Conservation (phyloP, 2,113 vertebrate species). For the Onychostruthus taczanowskii region DNA sequence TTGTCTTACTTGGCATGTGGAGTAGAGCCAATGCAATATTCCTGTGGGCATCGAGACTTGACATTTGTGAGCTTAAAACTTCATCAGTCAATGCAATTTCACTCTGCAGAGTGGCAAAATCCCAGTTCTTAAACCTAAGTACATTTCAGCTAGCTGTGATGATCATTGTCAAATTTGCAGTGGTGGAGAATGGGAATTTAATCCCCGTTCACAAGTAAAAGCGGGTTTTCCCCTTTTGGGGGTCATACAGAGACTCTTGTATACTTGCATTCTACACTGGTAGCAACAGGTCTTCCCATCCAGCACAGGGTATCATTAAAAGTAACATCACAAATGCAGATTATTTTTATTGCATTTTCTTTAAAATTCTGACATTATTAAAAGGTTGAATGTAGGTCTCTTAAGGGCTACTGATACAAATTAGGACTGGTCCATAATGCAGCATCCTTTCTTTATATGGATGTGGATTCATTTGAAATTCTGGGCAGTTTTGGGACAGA, state of each 20-base stretch:
- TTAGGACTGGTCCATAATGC: not conserved
- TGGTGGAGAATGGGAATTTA: not conserved
- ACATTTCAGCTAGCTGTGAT: not conserved
- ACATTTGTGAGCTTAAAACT: not conserved
- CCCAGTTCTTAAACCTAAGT: not conserved
- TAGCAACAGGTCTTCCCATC: not conserved
- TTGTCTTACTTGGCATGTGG: not conserved
- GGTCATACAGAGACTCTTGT: not conserved
- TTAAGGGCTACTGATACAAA: not conserved
- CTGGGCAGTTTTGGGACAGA: not conserved
- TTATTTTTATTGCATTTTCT: not conserved
- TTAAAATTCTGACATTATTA: not conserved
- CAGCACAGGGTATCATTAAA: not conserved
- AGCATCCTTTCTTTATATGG: not conserved
- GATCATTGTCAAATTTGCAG: not conserved
- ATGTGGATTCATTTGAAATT: not conserved
- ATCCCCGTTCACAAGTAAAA: not conserved
- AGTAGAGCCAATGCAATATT: not conserved
- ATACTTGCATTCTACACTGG: not conserved
- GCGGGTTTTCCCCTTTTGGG: rapidly evolving
- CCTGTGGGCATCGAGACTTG: not conserved
- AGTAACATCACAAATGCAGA: not conserved
- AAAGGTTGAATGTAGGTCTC: not conserved
- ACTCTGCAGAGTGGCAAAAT: not conserved
- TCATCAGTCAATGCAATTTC: not conserved